Evolutionary conservation across 2,888 invertebrate species (phyloP).

Genomic region (Ashinkailepas kermadecensis): DNA sequence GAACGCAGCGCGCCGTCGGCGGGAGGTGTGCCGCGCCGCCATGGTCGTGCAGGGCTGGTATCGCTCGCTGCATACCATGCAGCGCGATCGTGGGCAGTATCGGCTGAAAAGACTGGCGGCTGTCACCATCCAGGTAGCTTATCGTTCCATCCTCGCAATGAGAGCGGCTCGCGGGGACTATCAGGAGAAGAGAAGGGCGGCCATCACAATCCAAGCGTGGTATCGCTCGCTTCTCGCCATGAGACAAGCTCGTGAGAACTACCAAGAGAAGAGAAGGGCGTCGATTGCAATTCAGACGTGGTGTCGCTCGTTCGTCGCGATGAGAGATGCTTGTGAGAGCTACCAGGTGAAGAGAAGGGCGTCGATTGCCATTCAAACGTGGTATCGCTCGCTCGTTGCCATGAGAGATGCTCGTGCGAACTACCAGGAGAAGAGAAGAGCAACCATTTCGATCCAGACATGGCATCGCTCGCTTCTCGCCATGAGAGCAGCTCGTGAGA

Average conservation of each 20-base stretch:
- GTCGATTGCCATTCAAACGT: no score
- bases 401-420: no score
- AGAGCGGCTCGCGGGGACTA: constrained; percentile 32
- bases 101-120: constrained; percentile 34
- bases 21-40: neutral
- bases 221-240: constrained; percentile 7
- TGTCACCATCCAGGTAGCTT: constrained; percentile 30
- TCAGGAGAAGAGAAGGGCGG: constrained; percentile 26
- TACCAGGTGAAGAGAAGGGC: no score
- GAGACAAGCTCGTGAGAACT: neutral
- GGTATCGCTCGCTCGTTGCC: no score
- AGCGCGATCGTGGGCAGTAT: constrained; percentile 26
- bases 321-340: no score
- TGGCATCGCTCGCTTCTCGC: no score
- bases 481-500: no score
- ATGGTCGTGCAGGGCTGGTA: neutral
- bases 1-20: neutral
- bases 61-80: neutral
- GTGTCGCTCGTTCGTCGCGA: no score
- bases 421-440: no score
- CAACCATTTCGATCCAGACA: no score
- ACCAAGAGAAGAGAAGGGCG: no score
- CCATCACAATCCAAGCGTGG: constrained; percentile 30
- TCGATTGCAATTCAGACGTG: no score
- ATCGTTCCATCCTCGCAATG: constrained; percentile 31